Evolutionary conservation across 2,888 invertebrate species (phyloP), one percentile per base, ranked within the genome.

Genomic region (Tipula unca): DNA sequence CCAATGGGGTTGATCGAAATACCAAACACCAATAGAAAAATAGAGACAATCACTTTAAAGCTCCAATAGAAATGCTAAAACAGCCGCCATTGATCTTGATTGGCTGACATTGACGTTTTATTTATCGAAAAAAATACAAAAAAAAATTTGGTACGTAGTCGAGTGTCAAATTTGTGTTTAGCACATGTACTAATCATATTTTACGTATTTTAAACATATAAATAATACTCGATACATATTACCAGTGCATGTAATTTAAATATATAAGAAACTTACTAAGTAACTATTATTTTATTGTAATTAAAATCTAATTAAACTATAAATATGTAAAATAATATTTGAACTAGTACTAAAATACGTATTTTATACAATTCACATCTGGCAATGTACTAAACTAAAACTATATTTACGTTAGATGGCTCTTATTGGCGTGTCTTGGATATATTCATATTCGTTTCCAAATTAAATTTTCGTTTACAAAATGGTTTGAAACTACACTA

Each of bases 81-180:
- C 87, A 87, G 88, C 87, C 88, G 88, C 88, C 88, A 88, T 88
- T 88, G 88, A 88, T 88, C 88, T 87, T 88, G 88, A 88, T 88
- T 88, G 88, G 88, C 88, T 88, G 88, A 88, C 87, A 87, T 88
- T 85, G 85, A 85, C 85, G 85, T 85, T 39, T 69, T 25, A 85
- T 85, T 85, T 39, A 85, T 85, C 39, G 85, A 85, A 39, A 85
- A 48, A 39, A 39, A 29, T 20, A 36, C 35, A 35, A 36, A 35
- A 32, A 84, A 36, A 36, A 36, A 36, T 20, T 36, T 84, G n/a
- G 35, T 84, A 36, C 32, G 20, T 17, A 35, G 17, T 84, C 13
- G 14, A 32, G 32, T 83, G 29, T 83, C 29, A 35, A 32, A 17
- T 83, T 32, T 83, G 35, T 32, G n/a, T 83, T 32, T 83, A 83